These are phyloP conservation scores for Cybosia mesomella DNA, from an alignment of 2,888 invertebrate genomes.

Conservation along the genomic window DNA sequence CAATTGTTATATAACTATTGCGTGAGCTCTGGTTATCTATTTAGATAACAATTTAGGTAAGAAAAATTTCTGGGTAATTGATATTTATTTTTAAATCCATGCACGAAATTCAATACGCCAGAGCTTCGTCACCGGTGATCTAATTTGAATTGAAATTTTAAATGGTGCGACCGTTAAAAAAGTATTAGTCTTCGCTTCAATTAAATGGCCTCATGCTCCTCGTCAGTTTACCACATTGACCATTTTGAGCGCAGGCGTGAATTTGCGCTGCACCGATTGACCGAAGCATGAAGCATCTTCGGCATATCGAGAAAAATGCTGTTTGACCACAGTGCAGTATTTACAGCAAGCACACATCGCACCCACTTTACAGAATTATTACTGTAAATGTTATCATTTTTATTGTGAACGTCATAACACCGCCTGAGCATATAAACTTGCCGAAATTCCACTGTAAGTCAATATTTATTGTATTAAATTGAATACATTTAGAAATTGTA, in stretches of 20 bases:
- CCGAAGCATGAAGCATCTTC: too few relatives aligned
- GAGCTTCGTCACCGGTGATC: background rate
- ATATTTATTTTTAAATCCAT: background rate
- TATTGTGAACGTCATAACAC: background rate
- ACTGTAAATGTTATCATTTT: background rate
- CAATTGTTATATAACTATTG: background rate
- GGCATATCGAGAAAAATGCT: too few relatives aligned
- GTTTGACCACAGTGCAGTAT: too few relatives aligned
- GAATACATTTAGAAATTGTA: too few relatives aligned
- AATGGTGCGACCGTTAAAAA: too few relatives aligned
- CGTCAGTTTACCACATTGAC: too few relatives aligned
- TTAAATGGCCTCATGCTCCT: too few relatives aligned
- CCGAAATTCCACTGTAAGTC: background rate
- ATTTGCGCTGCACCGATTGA: too few relatives aligned
- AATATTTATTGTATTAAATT: background rate
- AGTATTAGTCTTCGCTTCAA: too few relatives aligned
- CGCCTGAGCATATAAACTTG: background rate
- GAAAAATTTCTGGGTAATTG: background rate
- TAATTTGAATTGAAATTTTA: background rate
- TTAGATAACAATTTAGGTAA: conserved; percentile 1
- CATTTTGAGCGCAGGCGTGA: too few relatives aligned
- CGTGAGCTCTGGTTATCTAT: background rate
- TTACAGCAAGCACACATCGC: too few relatives aligned
- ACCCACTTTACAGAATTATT: background rate
- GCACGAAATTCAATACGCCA: background rate